Evolutionary conservation across 1,140 invertebrate species (phyloP), one percentile per base, ranked within the genome.

Genomic region (Anthonomus grandis): DNA sequence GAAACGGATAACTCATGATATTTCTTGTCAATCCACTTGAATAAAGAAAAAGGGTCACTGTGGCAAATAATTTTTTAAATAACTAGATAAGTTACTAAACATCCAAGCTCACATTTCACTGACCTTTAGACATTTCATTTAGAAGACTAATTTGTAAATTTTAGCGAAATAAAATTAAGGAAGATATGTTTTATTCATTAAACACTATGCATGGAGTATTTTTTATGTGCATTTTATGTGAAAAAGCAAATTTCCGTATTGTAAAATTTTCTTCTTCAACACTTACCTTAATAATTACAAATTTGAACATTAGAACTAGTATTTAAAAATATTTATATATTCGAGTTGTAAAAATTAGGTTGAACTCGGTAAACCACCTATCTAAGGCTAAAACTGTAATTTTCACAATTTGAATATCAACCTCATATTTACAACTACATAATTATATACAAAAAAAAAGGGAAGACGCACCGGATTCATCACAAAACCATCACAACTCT

Each of bases 401-500:
- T 44, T 59, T 19, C 13, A 12, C 31, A 12, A 10, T 34, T 3
- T 34, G 10, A 34, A 17, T 52, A 52, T 44, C 22, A 51, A 39
- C 22, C 24, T 24, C 49, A 21, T 24, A 23, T 23, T 41, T 25
- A 48, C 24, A 17, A 18, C 44, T 24, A 55, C 41, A 55, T 47
- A 55, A 37, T 31, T 50, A 69, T 68, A 49, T 70, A 68, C 66
- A 70, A n/a, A n/a, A n/a, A n/a, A n/a, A n/a, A n/a, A 24, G 63
- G 64, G 64, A 52, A 61, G 41, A 51, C 54, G 52, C 62, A 65
- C 63, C 64, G 61, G 25, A 54, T 70, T 73, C 68, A 73, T 73
- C 71, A 73, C 60, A 73, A 70, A 60, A 73, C 71, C 71, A 73
- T 73, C n/a, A 73, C 71, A 15, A 73, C 71, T 21, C 71, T 51